A percentile compares a stretch with the other conserved stretches of the same genome.
phyloP scores from a whole-genome alignment of 2,888 invertebrate species.

The Tolmerus cingulatus region DNA sequence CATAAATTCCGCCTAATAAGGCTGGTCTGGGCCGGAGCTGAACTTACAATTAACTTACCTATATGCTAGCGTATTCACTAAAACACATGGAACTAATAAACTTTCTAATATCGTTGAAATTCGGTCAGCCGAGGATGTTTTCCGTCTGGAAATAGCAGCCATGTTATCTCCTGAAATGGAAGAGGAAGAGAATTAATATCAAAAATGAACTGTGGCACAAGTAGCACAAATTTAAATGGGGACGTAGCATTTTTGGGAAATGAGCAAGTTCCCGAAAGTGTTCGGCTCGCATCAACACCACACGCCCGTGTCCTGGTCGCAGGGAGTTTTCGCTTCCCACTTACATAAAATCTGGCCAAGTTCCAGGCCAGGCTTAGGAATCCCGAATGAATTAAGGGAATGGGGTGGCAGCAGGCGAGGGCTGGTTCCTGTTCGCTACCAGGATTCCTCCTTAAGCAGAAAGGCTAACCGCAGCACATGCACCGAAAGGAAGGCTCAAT shows the following conservation, averaged over 20 bases:
- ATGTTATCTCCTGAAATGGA: slow-evolving; percentile 82
- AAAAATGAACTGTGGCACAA: slow-evolving; percentile 20
- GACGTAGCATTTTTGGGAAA: neutral
- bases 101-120: slow-evolving; percentile 62
- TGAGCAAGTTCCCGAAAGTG: neutral
- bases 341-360: slow-evolving; percentile 25
- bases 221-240: slow-evolving; percentile 11
- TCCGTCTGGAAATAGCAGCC: slow-evolving; percentile 86
- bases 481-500: slow-evolving; percentile 9
- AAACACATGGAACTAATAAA: slow-evolving; percentile 62
- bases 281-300: slow-evolving; percentile 13
- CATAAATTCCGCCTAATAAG: neutral
- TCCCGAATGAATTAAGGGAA: neutral
- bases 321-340: neutral
- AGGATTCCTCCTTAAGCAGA: slow-evolving; percentile 2
- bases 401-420: neutral
- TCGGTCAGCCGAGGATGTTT: slow-evolving; percentile 66
- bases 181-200: slow-evolving; percentile 49
- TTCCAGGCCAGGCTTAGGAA: neutral
- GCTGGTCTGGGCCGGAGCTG: neutral
- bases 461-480: slow-evolving; percentile 31
- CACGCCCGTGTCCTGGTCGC: neutral
- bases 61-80: slow-evolving; percentile 61
- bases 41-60: slow-evolving; percentile 56
- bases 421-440: neutral